phyloP scores from a whole-genome alignment of 2,888 invertebrate genomes.

The Troides oblongomaculatus region DNA sequence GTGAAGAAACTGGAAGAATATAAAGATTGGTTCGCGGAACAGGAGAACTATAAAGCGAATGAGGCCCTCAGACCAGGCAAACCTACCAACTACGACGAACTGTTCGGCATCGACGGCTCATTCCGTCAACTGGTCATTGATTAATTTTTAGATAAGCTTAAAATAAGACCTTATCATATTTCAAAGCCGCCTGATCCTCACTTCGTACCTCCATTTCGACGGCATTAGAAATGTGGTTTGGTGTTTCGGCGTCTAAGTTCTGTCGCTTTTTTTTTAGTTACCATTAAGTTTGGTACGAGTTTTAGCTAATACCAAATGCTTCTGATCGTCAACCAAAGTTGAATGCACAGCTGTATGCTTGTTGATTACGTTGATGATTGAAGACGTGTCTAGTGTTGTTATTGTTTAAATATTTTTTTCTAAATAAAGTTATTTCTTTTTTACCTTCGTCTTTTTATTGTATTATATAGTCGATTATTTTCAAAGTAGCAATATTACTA shows the following conservation, averaged over 20 bases:
- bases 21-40: slow-evolving; percentile 89
- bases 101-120: slow-evolving; percentile 94
- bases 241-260: slow-evolving; percentile 39
- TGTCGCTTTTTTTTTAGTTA: slow-evolving; percentile 49
- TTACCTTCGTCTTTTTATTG: slow-evolving; percentile 12
- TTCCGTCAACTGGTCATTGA: slow-evolving; percentile 92
- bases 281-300: slow-evolving; percentile 48
- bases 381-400: slow-evolving; percentile 36
- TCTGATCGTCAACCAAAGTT: slow-evolving; percentile 46
- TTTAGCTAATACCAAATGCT: slow-evolving; percentile 40
- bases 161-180: slow-evolving; percentile 31
- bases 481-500: no score
- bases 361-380: slow-evolving; percentile 44
- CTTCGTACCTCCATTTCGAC: slow-evolving; percentile 2
- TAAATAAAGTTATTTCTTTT: slow-evolving; percentile 27
- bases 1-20: slow-evolving; percentile 88
- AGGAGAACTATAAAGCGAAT: slow-evolving; percentile 88
- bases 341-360: slow-evolving; percentile 53
- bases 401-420: slow-evolving; percentile 26
- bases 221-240: slow-evolving; percentile 39
- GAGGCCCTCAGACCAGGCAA: slow-evolving; percentile 90
- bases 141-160: slow-evolving; percentile 52
- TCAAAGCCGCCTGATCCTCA: slow-evolving; percentile 27
- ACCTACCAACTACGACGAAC: slow-evolving; percentile 91
- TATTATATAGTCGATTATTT: no score